Evolutionary conservation across 1,140 invertebrate genomes (phyloP).

Genomic region (Amyelois transitella): DNA sequence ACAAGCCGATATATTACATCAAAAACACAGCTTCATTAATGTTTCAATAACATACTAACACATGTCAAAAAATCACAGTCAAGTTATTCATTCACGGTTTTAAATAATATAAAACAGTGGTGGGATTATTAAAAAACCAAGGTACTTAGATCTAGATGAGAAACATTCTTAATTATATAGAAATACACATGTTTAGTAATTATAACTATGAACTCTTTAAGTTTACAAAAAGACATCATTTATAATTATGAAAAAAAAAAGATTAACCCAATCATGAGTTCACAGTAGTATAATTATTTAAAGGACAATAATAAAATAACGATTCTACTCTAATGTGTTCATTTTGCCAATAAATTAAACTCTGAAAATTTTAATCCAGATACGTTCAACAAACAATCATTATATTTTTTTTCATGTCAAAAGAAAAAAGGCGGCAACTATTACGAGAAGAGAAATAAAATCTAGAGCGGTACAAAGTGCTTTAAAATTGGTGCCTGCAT

Average conservation of each 20-base stretch:
- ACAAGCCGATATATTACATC: constrained; percentile 3
- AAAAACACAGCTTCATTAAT: constrained; percentile 2
- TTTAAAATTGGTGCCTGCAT: background rate
- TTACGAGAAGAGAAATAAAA: background rate
- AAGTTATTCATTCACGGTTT: background rate
- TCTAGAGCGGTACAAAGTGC: background rate
- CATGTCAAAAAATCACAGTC: background rate
- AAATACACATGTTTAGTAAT: background rate
- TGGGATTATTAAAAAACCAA: background rate
- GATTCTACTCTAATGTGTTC: background rate
- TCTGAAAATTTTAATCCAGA: too few relatives aligned
- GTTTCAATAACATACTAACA: background rate
- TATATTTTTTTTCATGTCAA: background rate
- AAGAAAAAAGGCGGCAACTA: background rate
- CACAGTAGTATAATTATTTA: background rate
- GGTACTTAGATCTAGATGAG: background rate
- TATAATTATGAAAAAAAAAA: too few relatives aligned
- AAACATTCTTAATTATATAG: background rate
- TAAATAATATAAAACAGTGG: background rate
- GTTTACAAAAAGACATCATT: too few relatives aligned
- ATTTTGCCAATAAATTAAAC: background rate
- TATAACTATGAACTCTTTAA: too few relatives aligned
- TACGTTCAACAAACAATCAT: too few relatives aligned
- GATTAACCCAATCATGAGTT: background rate
- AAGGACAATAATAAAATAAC: background rate